These are phyloP conservation scores for Gyps fulvus DNA, from an alignment of 2,113 vertebrate genomes.

Conservation along the genomic window DNA sequence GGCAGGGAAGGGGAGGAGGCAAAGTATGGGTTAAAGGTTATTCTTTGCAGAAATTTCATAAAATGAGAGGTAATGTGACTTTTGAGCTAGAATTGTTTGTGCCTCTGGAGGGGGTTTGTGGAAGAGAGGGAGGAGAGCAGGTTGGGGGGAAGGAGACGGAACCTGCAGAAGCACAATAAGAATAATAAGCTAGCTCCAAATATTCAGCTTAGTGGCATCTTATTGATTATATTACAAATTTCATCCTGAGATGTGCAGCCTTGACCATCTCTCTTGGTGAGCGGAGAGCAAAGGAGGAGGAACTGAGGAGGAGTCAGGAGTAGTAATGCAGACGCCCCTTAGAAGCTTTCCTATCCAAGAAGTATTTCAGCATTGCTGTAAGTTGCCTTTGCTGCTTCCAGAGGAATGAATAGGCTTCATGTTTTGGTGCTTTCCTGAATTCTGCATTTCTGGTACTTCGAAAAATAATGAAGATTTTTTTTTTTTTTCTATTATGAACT, in stretches of 20 bases:
- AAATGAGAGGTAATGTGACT: conserved; percentile 60
- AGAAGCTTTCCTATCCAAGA: neutral
- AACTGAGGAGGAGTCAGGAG: neutral
- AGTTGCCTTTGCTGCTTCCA: neutral
- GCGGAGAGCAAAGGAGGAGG: neutral
- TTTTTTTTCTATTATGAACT: neutral
- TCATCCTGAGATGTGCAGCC: neutral
- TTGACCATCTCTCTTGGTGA: neutral
- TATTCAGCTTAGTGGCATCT: neutral
- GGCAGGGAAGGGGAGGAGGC: conserved; percentile 44
- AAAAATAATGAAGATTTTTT: neutral
- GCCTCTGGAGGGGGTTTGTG: neutral
- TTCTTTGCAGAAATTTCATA: conserved; percentile 58
- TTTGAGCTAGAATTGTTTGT: conserved; percentile 43
- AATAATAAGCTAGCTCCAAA: neutral
- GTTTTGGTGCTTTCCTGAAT: neutral
- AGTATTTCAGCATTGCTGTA: neutral
- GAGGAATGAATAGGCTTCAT: neutral
- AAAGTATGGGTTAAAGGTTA: conserved; percentile 59
- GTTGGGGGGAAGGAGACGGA: neutral
- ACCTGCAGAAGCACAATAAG: neutral
- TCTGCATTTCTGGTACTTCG: neutral
- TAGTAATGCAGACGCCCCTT: neutral
- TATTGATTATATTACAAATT: neutral
- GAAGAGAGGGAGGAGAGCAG: neutral